A percentile compares a stretch with the other conserved stretches of the same genome.
These are phyloP conservation scores for Prorops nasuta DNA, from an alignment of 1,140 invertebrate species.

Conservation along the genomic window DNA sequence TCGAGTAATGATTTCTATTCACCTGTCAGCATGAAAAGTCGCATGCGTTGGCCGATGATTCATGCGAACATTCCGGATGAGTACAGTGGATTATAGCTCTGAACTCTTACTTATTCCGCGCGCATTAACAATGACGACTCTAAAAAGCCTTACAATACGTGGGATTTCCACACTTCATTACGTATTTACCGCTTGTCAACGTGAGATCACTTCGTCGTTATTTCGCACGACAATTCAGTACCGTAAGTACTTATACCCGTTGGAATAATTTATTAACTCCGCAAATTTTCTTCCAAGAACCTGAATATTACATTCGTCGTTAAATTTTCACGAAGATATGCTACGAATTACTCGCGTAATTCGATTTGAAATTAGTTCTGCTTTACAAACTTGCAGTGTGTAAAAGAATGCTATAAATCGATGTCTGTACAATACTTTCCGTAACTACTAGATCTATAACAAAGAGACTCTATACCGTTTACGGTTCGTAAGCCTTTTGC, in stretches of 20 bases:
- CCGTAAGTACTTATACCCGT: conserved; percentile 14
- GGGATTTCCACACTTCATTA: conserved; percentile 38
- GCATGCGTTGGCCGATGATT: conserved; percentile 20
- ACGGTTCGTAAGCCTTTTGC: too few species aligned
- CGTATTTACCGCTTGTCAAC: conserved; percentile 38
- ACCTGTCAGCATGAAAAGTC: neutral
- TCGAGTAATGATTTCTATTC: too few species aligned
- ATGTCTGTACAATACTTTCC: too few species aligned
- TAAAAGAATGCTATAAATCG: too few species aligned
- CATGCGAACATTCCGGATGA: conserved; percentile 17
- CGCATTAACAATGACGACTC: conserved; percentile 24
- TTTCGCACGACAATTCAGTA: conserved; percentile 14
- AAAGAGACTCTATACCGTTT: too few species aligned
- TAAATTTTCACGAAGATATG: too few species aligned
- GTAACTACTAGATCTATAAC: too few species aligned
- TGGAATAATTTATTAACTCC: conserved; percentile 24
- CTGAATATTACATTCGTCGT: too few species aligned
- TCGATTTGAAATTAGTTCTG: too few species aligned
- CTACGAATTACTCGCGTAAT: too few species aligned
- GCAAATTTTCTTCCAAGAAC: too few species aligned
- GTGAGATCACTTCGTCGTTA: conserved; percentile 33
- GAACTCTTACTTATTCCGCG: conserved; percentile 7
- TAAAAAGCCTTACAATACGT: conserved; percentile 13
- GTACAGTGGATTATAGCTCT: conserved; percentile 28
- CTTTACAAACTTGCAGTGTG: too few species aligned